Evolutionary conservation across 2,113 vertebrate species (phyloP).

Genomic region (Recurvirostra avosetta): DNA sequence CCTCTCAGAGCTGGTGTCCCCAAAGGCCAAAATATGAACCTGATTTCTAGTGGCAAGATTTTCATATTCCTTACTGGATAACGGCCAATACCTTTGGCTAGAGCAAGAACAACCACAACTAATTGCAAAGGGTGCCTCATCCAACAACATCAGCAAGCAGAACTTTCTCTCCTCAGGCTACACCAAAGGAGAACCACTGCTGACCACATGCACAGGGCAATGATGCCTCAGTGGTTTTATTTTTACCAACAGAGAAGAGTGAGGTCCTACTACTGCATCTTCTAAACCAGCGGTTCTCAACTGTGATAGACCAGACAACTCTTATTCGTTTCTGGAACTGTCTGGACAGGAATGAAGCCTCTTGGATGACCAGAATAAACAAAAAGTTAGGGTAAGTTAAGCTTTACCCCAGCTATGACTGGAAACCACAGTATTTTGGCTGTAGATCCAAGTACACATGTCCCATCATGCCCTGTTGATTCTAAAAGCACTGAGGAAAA

Average conservation of each 20-base stretch:
- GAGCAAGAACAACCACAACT: neutral
- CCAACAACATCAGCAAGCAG: neutral
- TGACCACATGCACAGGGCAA: neutral
- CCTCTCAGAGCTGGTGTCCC: neutral
- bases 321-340: neutral
- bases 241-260: neutral
- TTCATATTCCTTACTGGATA: neutral
- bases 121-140: neutral
- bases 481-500: neutral
- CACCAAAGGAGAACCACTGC: neutral
- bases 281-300: neutral
- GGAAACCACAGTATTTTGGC: neutral
- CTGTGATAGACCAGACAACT: fast-evolving
- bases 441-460: neutral
- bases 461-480: conserved; percentile 11
- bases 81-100: neutral
- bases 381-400: neutral
- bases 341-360: neutral
- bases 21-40: neutral
- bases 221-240: neutral
- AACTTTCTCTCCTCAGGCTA: neutral
- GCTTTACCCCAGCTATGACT: neutral
- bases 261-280: neutral
- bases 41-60: neutral
- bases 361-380: neutral